Evolutionary conservation across 2,797 vertebrate species (phyloP), one percentile per base, ranked within the genome.

Genomic region (Cottoperca gobio): DNA sequence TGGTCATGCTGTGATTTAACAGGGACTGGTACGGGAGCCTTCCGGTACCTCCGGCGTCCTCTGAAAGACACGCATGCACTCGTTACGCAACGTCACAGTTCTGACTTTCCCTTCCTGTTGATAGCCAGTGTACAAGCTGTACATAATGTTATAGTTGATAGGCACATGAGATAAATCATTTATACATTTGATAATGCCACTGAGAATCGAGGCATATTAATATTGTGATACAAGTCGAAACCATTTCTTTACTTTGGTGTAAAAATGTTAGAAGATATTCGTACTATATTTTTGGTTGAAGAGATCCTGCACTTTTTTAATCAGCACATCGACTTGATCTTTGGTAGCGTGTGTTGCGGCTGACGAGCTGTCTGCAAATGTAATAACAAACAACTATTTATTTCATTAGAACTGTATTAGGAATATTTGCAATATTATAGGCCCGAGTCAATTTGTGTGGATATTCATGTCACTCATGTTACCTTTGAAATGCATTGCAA

Each of bases 241-340:
- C 11, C 2, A 23, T 14, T 49, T 49, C 0, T 24, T 24, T 0
- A 49, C 21, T 49, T 23, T 21, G 23, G 0, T 13, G 21, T 14
- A 50, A 26, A 50, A 50, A 8, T 2, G 37, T 49, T 24, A 9
- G 48, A 16, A 52, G 52, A 52, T 16, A n/a, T 40, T 11, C 55
- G 40, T 33, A 60, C 58, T 60, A 8, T 60, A 60, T 28, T 60
- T 60, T 42, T 60, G 39, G 58, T 60, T 60, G 58, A 60, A 60
- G 3, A 60, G 13, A 12, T 60, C 58, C 58, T 60, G 58, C 39
- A 60, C 58, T 39, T 40, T 60, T 26, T 60, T 43, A 26, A 60
- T 24, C 23, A 60, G 39, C 4, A 60, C 58, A 28, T 43, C 16
- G 16, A 60, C 24, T 24, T 40, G 58, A 40, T 43, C 58, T 42